Base-by-base conservation (phyloP, 2,113 vertebrate genomes). In the Calidris pugnax region DNA sequence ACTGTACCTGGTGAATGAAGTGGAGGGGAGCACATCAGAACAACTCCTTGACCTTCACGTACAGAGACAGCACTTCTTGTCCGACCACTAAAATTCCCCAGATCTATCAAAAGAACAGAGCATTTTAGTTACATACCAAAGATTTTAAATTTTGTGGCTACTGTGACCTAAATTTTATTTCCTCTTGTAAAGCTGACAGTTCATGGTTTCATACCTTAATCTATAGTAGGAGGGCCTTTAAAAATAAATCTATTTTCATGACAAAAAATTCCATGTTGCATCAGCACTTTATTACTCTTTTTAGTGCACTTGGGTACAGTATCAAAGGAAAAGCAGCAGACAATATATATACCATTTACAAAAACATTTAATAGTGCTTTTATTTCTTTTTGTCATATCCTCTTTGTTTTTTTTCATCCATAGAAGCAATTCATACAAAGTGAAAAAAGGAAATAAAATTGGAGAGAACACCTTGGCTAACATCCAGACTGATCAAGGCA, bases 41-140 rank as follows among this genome's bases (percentile, higher is more conserved):
- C 99, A 62, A 99, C 99, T 16, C 99, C 99, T 98, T 99, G 99
- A 92, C 99, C 99, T 98, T 99, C 99, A 74, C 99, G 98, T 86
- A 99, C 99, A 6, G 99, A 99, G 11, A 99, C 99, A 5, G 98
- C 99, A 24, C 99, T 99, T 98, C 99, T 98, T 43, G 98, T 98
- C 90, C 99, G 99, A 53, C 97, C 97, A 2, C 98, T 99, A 96
- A 99, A 99, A 89, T 98, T 99, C 30, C 98, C 98, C 81, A 99
- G 98, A 98, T 99, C 99, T 99, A 97, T 96, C 71, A 98, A 98
- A 59, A 97, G 48, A 98, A 97, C 12, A 97, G 32, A 97, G 37
- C 3, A 85, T 88, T 93, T 97, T 80, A 91, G 93, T 96, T 76
- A 76, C 27, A 87, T 30, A 48, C 20, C 15, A 53, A 95, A 71